A percentile compares a stretch with the other conserved stretches of the same genome.
These are phyloP conservation scores for Oreohelix idahoensis DNA, from an alignment of 1,140 invertebrate genomes.

Conservation along the genomic window DNA sequence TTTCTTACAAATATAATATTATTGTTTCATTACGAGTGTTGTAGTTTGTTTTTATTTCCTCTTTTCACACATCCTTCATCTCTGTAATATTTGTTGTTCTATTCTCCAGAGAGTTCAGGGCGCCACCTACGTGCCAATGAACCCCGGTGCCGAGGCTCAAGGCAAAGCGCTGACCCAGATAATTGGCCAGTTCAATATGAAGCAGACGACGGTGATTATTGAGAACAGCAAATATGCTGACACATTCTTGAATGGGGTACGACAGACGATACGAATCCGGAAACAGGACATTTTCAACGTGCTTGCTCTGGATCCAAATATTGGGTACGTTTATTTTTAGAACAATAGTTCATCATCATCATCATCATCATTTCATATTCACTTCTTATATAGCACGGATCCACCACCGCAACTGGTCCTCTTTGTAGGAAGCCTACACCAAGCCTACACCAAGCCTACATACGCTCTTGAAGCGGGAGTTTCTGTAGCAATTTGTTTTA, in stretches of 20 bases:
- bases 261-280: not conserved
- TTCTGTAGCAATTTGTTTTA: too few species aligned
- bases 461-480: too few species aligned
- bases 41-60: too few species aligned
- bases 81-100: not conserved
- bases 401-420: too few species aligned
- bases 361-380: too few species aligned
- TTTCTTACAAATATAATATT: too few species aligned
- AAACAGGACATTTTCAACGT: slow-evolving; percentile 35
- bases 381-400: too few species aligned
- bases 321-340: not conserved
- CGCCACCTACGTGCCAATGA: slow-evolving; percentile 13
- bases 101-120: slow-evolving; percentile 25
- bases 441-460: too few species aligned
- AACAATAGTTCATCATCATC: too few species aligned
- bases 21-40: too few species aligned
- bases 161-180: slow-evolving; percentile 43
- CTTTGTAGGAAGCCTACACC: too few species aligned
- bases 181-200: slow-evolving; percentile 49
- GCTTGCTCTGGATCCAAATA: not conserved
- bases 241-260: slow-evolving; percentile 47
- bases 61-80: not conserved
- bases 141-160: slow-evolving; percentile 35
- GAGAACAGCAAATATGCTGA: slow-evolving; percentile 38
- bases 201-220: slow-evolving; percentile 43